Conservation (phyloP, 1,140 invertebrate species). For the Orchestia grillus region DNA sequence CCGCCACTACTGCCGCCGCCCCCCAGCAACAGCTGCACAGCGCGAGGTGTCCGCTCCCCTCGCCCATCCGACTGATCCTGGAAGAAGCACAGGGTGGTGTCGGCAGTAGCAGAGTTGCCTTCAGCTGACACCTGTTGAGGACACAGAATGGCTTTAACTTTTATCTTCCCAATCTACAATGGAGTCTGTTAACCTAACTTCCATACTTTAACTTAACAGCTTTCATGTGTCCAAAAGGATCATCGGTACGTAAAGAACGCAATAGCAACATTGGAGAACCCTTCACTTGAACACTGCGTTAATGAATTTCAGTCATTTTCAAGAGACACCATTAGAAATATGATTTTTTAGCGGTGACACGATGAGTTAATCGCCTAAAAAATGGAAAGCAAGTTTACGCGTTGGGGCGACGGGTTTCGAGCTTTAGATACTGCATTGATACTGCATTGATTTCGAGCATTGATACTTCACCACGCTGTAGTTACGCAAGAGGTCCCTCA, state of each 20-base stretch:
- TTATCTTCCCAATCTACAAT: not conserved
- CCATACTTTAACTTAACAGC: not conserved
- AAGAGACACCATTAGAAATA: no score
- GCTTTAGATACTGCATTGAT: no score
- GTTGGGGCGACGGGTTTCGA: no score
- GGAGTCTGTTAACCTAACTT: not conserved
- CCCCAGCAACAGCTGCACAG: conserved; percentile 18
- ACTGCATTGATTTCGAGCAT: not conserved
- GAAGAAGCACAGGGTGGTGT: not conserved
- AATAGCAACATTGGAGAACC: not conserved
- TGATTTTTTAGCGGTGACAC: no score
- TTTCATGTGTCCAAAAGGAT: not conserved
- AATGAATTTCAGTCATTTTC: no score
- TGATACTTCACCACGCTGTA: not conserved
- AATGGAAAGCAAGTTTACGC: no score
- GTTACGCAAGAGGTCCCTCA: not conserved
- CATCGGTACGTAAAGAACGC: not conserved
- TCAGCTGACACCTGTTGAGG: conserved; percentile 27
- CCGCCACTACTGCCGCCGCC: not conserved
- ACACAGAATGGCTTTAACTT: conserved; percentile 48
- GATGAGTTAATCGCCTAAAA: no score
- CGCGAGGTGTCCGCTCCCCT: not conserved
- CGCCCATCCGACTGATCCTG: conserved; percentile 9
- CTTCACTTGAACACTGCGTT: not conserved
- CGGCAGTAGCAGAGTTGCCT: not conserved